Evolutionary conservation across 2,797 vertebrate species (phyloP).

Genomic region (Chelonia mydas): DNA sequence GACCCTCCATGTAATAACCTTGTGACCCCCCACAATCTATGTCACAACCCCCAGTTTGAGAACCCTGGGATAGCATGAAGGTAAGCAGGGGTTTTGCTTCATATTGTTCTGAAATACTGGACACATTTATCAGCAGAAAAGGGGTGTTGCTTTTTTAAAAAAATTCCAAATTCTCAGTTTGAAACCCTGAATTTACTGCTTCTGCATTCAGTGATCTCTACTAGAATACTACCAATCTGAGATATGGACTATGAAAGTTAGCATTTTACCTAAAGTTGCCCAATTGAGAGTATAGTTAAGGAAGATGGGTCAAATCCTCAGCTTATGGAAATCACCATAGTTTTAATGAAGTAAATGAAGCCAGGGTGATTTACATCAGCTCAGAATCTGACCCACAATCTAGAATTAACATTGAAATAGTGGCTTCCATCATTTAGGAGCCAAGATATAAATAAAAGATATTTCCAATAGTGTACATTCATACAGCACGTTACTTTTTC

Average conservation of each 20-base stretch:
- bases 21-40: too few species aligned
- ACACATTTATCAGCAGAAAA: background rate
- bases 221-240: background rate
- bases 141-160: background rate
- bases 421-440: background rate
- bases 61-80: background rate
- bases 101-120: background rate
- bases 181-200: background rate
- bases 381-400: constrained; percentile 11
- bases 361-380: background rate
- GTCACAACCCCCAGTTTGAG: too few species aligned
- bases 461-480: background rate
- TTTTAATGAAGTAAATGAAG: background rate
- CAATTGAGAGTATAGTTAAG: constrained; percentile 45
- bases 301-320: constrained; percentile 32
- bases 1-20: too few species aligned
- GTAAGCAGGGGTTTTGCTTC: background rate
- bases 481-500: background rate
- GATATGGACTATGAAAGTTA: background rate
- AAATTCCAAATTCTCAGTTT: background rate
- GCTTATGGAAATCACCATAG: constrained; percentile 18
- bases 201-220: background rate
- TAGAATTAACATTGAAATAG: background rate
- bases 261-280: constrained; percentile 21
- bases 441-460: background rate